Base-by-base conservation (phyloP, 1,140 invertebrate genomes). In the Orussus abietinus region DNA sequence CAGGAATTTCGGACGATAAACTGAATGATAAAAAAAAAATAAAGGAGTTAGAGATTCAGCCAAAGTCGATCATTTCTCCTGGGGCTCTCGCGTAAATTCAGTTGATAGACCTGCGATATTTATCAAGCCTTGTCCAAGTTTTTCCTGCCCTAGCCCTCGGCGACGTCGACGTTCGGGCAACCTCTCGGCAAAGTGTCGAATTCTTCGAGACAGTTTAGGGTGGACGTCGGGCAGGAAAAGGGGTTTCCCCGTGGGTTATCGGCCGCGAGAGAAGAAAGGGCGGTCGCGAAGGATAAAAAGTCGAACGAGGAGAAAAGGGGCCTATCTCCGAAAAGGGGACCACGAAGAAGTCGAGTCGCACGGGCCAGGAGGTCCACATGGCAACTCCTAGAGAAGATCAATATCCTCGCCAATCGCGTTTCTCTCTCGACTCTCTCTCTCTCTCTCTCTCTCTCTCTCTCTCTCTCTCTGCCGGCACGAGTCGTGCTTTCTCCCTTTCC, bases 401-500 rank as follows among this genome's bases (percentile, higher is more conserved):
- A 36, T 36, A 36, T 36, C 34, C 34, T 19, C 34, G 21, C 34
- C 34, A 12, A 17, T 15, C 34, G 34, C 21, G 21, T 36, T 36
- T 20, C 34, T 36, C 34, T 10, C 9, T 14, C 13, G 18, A 15
- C 13, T 15, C 34, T 9, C 10, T 14, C 9, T 14, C 10, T 11
- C 31, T 33, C 31, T 12, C 31, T 33, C 31, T 33, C 31, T 33
- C 10, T n/a, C 10, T 14, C 31, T 15, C 13, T 18, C 18, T 19
- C 50, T 56, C 43, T 51, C 42, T 43, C 39, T 49, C 42, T 20
- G 26, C 12, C 7, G n/a, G n/a, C n/a, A n/a, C n/a, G n/a, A n/a
- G n/a, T 46, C 31, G 32, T 35, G 25, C 38, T 14, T 43, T 38
- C 47, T 26, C 21, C 10, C 7, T 42, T 39, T 7, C 13, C 3